Percentiles rank a stretch among this genome's conserved stretches.
phyloP scores from a whole-genome alignment of 2,888 invertebrate species.

The Epiperipatus broadwayi region DNA sequence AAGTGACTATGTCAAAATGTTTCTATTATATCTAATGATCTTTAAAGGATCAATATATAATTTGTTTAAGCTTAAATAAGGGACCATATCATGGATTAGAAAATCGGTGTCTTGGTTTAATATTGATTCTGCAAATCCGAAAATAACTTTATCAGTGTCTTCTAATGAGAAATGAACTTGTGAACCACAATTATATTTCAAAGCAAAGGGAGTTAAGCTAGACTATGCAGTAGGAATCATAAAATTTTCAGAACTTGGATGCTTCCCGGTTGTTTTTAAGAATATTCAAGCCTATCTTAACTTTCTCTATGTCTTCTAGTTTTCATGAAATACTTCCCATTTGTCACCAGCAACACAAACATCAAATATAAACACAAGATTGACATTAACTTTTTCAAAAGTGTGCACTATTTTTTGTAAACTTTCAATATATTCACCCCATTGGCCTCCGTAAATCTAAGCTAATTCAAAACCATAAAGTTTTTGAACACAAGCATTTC shows the following conservation, averaged over 20 bases:
- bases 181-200: slow-evolving; percentile 20
- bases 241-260: slow-evolving; percentile 18
- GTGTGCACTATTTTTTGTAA: slow-evolving; percentile 20
- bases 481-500: slow-evolving; percentile 20
- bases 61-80: slow-evolving; percentile 22
- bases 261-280: slow-evolving; percentile 16
- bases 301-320: slow-evolving; percentile 18
- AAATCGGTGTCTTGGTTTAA: slow-evolving; percentile 26
- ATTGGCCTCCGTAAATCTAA: slow-evolving; percentile 24
- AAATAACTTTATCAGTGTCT: slow-evolving; percentile 25
- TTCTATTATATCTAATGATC: slow-evolving; percentile 22
- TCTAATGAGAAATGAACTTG: slow-evolving; percentile 22
- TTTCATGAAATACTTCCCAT: slow-evolving; percentile 21
- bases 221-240: slow-evolving; percentile 22
- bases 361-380: slow-evolving; percentile 24
- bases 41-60: slow-evolving; percentile 21
- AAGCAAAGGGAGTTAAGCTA: slow-evolving; percentile 19
- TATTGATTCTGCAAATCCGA: slow-evolving; percentile 21
- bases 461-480: slow-evolving; percentile 21
- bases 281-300: slow-evolving; percentile 18
- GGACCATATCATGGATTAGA: slow-evolving; percentile 22
- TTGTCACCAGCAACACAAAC: slow-evolving; percentile 22
- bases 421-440: slow-evolving; percentile 21
- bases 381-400: slow-evolving; percentile 20
- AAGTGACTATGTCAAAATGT: slow-evolving; percentile 20